Base-by-base conservation (phyloP, 2,888 invertebrate species). In the Pachymerium ferrugineum region DNA sequence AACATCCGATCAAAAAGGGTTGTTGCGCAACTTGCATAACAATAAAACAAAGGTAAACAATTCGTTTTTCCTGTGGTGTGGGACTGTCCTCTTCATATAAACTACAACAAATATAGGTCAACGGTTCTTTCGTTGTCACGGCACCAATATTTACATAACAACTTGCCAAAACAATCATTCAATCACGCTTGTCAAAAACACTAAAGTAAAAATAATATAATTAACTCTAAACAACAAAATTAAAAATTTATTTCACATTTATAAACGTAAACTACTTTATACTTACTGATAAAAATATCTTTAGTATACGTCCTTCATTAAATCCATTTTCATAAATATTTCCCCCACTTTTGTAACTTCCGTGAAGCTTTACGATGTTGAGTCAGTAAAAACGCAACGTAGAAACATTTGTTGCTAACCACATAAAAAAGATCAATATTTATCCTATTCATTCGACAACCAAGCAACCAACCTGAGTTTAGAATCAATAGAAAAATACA, bases 401-500 rank as follows among this genome's bases (percentile, higher is more conserved):
- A n/a, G 28, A 62, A 62, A 22, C 62, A 62, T 25, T 25, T 62
- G 62, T 62, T 62, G 62, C 62, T 62, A 28, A 28, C 62, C 62
- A 14, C 25, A 62, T 62, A 62, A 28, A 62, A 28, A 28, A 62
- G 28, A 62, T 62, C 62, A 62, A 62, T 62, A 62, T 62, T 62
- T 62, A 10, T 25, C 25, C 25, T 28, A 12, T 62, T 3, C 62
- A 28, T n/a, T n/a, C n/a, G n/a, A n/a, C 12, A 62, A 62, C 62
- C 25, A 25, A 62, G 62, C 62, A 62, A 62, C 62, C 62, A 62
- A 62, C 62, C 28, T 62, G 62, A 62, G 62, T 62, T 62, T 62
- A 62, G 62, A 62, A 62, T 62, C 62, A 62, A 62, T 62, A 62
- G 3, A 62, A 25, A 62, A 62, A 62, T 62, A 62, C 62, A 62